Evolutionary conservation across 1,140 invertebrate species (phyloP), one percentile per base, ranked within the genome.

Genomic region (Tyrophagus putrescentiae): DNA sequence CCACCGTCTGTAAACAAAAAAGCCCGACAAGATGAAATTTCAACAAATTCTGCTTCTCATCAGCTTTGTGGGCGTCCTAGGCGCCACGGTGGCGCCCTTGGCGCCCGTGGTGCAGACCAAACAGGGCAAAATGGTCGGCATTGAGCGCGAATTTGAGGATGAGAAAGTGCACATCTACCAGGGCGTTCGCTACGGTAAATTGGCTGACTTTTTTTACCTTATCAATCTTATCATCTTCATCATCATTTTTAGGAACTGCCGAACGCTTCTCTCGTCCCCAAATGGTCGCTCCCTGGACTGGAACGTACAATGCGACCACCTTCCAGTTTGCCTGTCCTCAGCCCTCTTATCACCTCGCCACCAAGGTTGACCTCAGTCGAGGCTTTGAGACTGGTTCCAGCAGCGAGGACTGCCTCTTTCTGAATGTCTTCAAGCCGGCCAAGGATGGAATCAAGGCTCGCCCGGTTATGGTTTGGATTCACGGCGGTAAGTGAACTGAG

Each of bases 391-490:
- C 36, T 21, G 36, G 36, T 39, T 39, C 5, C 60, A 42, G 9
- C 18, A 64, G 29, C 32, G 61, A 62, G 36, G 61, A 62, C 29
- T 62, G 61, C 42, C 34, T 62, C 16, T 48, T 21, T 21, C 61
- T 62, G 33, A 62, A 62, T 33, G 27, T 62, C 9, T 62, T 21
- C 7, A 54, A 54, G n/a, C 7, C 18, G 7, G 28, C 7, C 5
- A 54, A 41, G 36, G 21, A 42, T 42, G 25, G 25, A 21, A 23
- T 21, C 4, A 42, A 42, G 25, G 18, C n/a, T 39, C 36, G 5
- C 29, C 67, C 73, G 54, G 71, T 80, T 52, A 68, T 75, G 65
- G 75, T 80, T 25, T 78, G 75, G 69, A 72, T 80, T 48, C 76
- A 79, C 65, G 78, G 79, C 1, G 78, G 79, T 23, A n/a, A n/a